A percentile compares a stretch with the other conserved stretches of the same genome.
These are phyloP conservation scores for Gopherus evgoodei DNA, from an alignment of 2,113 vertebrate genomes.

Conservation along the genomic window DNA sequence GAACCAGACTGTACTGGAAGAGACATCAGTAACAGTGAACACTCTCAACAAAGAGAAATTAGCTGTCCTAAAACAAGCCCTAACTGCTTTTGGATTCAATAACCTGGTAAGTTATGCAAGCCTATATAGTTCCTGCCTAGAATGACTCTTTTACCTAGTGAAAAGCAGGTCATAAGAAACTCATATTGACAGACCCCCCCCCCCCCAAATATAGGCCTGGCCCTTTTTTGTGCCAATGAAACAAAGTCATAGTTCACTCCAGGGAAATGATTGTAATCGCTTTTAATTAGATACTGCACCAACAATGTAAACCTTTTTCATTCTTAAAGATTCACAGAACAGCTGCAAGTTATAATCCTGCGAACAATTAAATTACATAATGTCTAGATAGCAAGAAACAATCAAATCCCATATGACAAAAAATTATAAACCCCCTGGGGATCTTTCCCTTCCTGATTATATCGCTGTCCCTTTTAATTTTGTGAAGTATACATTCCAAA, in stretches of 20 bases:
- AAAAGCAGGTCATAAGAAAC: neutral
- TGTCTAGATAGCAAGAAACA: constrained; percentile 30
- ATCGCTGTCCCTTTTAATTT: neutral
- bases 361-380: constrained; percentile 12
- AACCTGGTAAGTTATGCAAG: constrained; percentile 83
- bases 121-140: neutral
- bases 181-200: neutral
- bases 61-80: constrained; percentile 85
- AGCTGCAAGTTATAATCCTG: constrained; percentile 28
- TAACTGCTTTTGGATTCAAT: constrained; percentile 88
- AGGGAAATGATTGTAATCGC: constrained; percentile 48
- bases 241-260: constrained; percentile 11
- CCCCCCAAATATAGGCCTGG: neutral
- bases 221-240: constrained; percentile 1
- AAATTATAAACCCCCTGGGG: neutral
- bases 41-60: constrained; percentile 87
- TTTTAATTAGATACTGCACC: constrained; percentile 46
- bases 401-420: constrained; percentile 1
- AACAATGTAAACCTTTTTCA: constrained; percentile 21
- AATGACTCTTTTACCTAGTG: neutral
- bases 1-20: constrained; percentile 72
- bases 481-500: neutral
- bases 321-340: constrained; percentile 52
- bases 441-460: neutral
- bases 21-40: constrained; percentile 72